A percentile compares a stretch with the other conserved stretches of the same genome.
Conservation (phyloP, 2,888 invertebrate species). For the Drosophila hamatofila region DNA sequence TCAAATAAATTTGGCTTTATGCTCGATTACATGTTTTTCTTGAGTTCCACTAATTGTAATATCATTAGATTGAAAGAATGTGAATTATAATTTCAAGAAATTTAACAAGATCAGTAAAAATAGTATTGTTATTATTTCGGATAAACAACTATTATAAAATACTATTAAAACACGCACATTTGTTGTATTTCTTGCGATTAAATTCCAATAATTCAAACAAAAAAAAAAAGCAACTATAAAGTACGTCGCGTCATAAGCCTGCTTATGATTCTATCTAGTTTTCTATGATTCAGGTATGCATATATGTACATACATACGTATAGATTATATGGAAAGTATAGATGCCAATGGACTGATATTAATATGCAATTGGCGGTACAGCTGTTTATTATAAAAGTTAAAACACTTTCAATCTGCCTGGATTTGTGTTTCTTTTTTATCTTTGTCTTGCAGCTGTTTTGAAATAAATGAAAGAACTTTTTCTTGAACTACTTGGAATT, state of each 20-base stretch:
- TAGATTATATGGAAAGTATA: not conserved
- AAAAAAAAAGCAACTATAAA: not conserved
- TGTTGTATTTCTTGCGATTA: not conserved
- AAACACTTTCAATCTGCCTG: not conserved
- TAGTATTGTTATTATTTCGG: not conserved
- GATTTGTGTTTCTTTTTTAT: not conserved
- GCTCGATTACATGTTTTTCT: no score
- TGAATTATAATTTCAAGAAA: not conserved
- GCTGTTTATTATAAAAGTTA: conserved; percentile 18
- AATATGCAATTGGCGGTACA: conserved; percentile 24
- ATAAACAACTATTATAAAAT: not conserved
- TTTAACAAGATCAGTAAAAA: not conserved
- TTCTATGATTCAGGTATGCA: not conserved
- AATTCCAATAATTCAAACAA: not conserved
- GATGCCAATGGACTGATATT: conserved; percentile 2
- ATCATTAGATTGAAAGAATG: not conserved
- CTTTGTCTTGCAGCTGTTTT: conserved; percentile 32
- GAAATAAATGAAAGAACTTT: not conserved
- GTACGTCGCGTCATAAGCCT: no score
- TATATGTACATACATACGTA: not conserved
- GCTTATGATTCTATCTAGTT: not conserved
- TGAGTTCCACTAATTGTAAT: no score
- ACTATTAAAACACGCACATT: not conserved
- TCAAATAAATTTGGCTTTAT: no score
- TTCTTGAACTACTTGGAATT: no score